Evolutionary conservation across 2,113 vertebrate species (phyloP).

Genomic region (Pangasianodon hypophthalmus): DNA sequence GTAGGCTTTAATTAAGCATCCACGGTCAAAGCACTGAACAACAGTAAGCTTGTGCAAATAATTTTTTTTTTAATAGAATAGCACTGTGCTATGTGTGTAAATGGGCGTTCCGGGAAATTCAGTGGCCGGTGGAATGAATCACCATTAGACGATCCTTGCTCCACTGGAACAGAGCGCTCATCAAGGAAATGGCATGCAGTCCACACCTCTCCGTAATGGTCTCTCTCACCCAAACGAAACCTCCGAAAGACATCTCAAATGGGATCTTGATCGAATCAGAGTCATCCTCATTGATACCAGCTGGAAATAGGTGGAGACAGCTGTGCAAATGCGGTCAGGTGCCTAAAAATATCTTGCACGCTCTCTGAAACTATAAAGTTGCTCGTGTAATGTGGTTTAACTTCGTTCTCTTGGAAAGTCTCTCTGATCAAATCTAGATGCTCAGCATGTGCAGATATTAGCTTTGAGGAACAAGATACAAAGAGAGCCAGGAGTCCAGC

Average conservation of each 20-base stretch:
- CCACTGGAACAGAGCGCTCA: not conserved
- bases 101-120: not conserved
- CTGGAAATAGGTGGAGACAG: slow-evolving; percentile 36
- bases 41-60: not conserved
- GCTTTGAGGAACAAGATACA: not conserved
- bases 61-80: not conserved
- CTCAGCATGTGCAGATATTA: not conserved
- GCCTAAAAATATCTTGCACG: not conserved
- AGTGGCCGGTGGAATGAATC: not conserved
- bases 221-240: slow-evolving; percentile 15
- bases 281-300: slow-evolving; percentile 15
- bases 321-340: not conserved
- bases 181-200: slow-evolving; percentile 39
- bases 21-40: not conserved
- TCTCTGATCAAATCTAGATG: not conserved
- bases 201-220: slow-evolving; percentile 23
- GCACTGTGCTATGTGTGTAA: not conserved
- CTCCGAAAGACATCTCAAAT: slow-evolving; percentile 28
- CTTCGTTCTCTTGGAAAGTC: not conserved
- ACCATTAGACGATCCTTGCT: slow-evolving; percentile 2
- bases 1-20: not conserved
- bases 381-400: not conserved
- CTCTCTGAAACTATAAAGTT: slow-evolving; percentile 2
- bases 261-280: slow-evolving; percentile 42
- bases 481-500: not conserved